phyloP scores from a whole-genome alignment of 35 echinoderm and acorn worm species.

The Anneissia japonica region DNA sequence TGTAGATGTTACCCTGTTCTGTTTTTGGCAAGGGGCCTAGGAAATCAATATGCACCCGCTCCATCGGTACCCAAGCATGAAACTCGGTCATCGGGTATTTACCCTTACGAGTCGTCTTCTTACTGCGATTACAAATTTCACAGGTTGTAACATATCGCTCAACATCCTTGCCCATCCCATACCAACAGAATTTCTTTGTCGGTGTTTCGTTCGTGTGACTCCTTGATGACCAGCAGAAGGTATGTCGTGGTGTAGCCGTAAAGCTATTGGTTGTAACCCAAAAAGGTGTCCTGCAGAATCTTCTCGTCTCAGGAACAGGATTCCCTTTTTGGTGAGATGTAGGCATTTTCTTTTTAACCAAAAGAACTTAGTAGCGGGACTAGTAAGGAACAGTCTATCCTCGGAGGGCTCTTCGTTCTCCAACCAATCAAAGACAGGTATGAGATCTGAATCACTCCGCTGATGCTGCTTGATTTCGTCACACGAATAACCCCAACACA shows the following conservation, averaged over 20 bases:
- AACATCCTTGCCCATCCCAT: conserved; percentile 35
- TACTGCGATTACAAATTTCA: conserved; percentile 30
- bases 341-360: conserved; percentile 35
- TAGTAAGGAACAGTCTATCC: not conserved
- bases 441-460: not conserved
- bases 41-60: conserved; percentile 37
- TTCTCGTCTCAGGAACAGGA: conserved; percentile 10
- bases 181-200: conserved; percentile 36
- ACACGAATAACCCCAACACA: not conserved
- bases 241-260: conserved; percentile 32
- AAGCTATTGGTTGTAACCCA: not conserved
- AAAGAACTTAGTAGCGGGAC: not conserved
- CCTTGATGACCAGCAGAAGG: conserved; percentile 45
- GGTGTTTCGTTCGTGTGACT: not conserved
- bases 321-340: not conserved
- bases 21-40: conserved; percentile 31
- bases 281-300: not conserved
- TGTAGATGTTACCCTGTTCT: conserved; percentile 8
- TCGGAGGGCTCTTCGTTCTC: not conserved
- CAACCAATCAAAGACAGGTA: not conserved
- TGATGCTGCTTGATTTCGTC: not conserved
- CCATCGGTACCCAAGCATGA: conserved; percentile 26
- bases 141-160: conserved; percentile 2
- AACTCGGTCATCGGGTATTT: conserved; percentile 18
- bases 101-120: conserved; percentile 11